Conservation (phyloP, 1,140 invertebrate species). For the Danaus plexippus region DNA sequence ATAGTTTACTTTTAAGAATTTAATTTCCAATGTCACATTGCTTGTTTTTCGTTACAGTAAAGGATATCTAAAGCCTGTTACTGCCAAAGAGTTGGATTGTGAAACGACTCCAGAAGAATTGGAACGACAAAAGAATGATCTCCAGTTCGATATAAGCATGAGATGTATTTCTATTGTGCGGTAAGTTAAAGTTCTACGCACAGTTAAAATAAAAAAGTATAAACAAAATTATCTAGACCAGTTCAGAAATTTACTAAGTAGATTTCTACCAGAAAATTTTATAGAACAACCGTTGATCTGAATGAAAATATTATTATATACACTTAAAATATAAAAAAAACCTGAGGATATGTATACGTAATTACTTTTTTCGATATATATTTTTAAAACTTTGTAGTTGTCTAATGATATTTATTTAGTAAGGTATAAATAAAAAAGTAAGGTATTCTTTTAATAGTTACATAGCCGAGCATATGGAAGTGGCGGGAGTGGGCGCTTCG, state of each 20-base stretch:
- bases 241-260: too few species aligned
- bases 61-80: constrained; percentile 49
- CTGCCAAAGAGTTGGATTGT: constrained; percentile 54
- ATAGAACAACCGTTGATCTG: too few species aligned
- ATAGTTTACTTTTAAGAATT: too few species aligned
- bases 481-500: constrained; percentile 73
- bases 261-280: too few species aligned
- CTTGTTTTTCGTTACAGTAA: constrained; percentile 24
- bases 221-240: too few species aligned
- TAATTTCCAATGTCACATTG: not conserved
- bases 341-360: too few species aligned
- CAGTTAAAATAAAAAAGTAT: too few species aligned
- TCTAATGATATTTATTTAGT: too few species aligned
- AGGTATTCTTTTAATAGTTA: constrained; percentile 45
- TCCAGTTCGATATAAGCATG: constrained; percentile 81
- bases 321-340: too few species aligned
- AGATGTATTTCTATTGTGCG: constrained; percentile 80
- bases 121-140: constrained; percentile 74
- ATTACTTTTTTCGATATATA: too few species aligned
- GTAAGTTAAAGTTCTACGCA: constrained; percentile 41
- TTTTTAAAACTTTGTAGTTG: too few species aligned
- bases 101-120: constrained; percentile 74
- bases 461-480: constrained; percentile 70
- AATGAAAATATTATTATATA: too few species aligned
- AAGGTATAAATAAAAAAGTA: not conserved